Evolutionary conservation across 2,888 invertebrate species (phyloP).

Genomic region (Drosophila fulvimacula): DNA sequence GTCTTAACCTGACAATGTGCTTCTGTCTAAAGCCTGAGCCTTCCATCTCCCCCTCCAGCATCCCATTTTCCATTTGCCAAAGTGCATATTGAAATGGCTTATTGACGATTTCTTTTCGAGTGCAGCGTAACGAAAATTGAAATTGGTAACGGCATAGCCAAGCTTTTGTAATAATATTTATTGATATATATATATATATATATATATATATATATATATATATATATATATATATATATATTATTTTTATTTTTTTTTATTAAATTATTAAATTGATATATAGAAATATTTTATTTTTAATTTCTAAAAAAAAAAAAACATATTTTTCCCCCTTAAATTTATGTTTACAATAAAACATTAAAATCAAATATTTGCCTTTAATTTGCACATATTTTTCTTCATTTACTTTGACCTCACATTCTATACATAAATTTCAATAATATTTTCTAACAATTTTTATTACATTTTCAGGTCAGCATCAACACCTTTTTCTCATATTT

Average conservation of each 20-base stretch:
- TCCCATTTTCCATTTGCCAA: slow-evolving; percentile 8
- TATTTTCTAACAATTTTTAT: background rate
- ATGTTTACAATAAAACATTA: background rate
- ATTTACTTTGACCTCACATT: background rate
- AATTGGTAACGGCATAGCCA: slow-evolving; percentile 12
- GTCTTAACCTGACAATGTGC: slow-evolving; percentile 24
- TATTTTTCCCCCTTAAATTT: background rate
- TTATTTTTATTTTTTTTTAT: background rate
- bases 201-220: too few relatives aligned
- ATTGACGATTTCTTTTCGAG: slow-evolving; percentile 12
- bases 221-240: too few relatives aligned
- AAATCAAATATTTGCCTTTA: slow-evolving; percentile 11
- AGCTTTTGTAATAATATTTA: background rate
- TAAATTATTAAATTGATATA: too few relatives aligned
- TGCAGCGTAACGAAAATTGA: slow-evolving; percentile 2
- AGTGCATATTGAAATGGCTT: slow-evolving; percentile 28
- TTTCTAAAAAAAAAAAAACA: too few relatives aligned
- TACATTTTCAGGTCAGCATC: slow-evolving; percentile 11
- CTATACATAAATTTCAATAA: background rate
- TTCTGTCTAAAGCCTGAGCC: background rate
- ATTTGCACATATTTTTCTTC: slow-evolving; percentile 1
- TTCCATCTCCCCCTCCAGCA: too few relatives aligned
- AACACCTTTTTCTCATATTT: slow-evolving; percentile 22
- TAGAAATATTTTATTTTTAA: too few relatives aligned
- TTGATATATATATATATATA: too few relatives aligned